Conservation (phyloP, 2,797 vertebrate species). For the Myotis daubentonii region DNA sequence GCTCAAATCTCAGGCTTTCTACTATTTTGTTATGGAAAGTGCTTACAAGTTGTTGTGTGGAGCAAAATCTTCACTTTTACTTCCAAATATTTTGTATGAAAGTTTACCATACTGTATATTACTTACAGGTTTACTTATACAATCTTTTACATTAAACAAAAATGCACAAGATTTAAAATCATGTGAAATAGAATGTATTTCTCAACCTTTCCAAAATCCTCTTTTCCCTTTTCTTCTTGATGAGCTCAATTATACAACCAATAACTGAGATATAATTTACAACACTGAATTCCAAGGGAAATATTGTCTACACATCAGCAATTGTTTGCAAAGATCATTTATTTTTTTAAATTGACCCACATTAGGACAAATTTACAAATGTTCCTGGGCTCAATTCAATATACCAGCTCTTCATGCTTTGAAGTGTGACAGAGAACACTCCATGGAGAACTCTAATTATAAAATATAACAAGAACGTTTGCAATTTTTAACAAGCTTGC, state of each 20-base stretch:
- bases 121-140: neutral
- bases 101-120: neutral
- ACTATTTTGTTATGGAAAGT: neutral
- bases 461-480: conserved; percentile 31
- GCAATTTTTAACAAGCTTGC: conserved; percentile 60
- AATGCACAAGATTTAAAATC: neutral
- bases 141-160: neutral
- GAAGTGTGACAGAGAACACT: conserved; percentile 36
- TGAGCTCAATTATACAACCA: neutral
- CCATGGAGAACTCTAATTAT: conserved; percentile 51
- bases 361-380: conserved; percentile 32
- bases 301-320: conserved; percentile 25
- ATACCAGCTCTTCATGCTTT: neutral
- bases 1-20: neutral
- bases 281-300: conserved; percentile 31
- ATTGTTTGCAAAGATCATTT: conserved; percentile 34
- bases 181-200: neutral
- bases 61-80: neutral
- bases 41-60: neutral
- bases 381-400: conserved; percentile 44
- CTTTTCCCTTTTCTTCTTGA: neutral
- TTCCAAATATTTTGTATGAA: conserved; percentile 20
- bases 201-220: neutral
- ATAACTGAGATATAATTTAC: neutral
- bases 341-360: neutral